phyloP scores from a whole-genome alignment of 2,113 vertebrate species.

The Brachypodius melanocephalos region DNA sequence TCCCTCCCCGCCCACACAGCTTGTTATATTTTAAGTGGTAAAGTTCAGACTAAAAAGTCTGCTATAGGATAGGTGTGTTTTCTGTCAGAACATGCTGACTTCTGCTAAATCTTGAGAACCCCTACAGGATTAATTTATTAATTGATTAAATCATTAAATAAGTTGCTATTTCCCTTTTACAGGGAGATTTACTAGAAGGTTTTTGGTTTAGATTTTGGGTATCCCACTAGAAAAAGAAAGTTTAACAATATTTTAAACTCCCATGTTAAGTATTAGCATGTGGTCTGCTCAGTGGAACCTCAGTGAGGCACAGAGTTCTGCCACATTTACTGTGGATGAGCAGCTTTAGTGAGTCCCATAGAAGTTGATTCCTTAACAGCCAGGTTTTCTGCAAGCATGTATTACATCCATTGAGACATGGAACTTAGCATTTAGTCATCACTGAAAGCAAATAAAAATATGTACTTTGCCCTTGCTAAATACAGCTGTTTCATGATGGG shows the following conservation, averaged over 20 bases:
- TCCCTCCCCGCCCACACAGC: rapidly evolving
- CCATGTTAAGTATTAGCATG: not conserved
- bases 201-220: not conserved
- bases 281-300: not conserved
- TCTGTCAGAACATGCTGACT: not conserved
- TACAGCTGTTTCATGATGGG: not conserved
- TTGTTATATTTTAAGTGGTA: not conserved
- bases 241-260: not conserved
- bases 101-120: not conserved
- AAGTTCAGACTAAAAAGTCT: not conserved
- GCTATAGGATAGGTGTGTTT: not conserved
- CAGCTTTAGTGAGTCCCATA: not conserved
- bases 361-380: not conserved
- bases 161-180: not conserved
- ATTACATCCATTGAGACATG: not conserved
- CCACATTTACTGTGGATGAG: not conserved
- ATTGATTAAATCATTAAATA: not conserved
- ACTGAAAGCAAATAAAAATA: not conserved
- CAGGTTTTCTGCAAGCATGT: not conserved
- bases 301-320: not conserved
- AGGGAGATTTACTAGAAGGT: not conserved
- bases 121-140: not conserved
- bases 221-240: not conserved
- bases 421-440: not conserved
- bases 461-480: not conserved